Conservation (phyloP, 2,888 invertebrate genomes). For the Drosophila infuscata region DNA sequence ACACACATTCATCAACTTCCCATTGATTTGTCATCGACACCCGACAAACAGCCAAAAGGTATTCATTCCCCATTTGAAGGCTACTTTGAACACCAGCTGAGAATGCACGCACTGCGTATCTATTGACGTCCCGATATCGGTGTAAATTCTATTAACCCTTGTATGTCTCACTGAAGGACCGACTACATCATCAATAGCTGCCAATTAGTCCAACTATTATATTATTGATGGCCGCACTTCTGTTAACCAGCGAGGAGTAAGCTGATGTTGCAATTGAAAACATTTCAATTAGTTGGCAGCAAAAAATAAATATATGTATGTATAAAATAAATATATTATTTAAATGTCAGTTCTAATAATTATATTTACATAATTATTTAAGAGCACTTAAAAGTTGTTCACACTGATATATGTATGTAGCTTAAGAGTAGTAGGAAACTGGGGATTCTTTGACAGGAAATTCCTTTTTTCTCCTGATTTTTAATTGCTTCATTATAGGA, state of each 20-base stretch:
- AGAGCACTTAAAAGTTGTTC: neutral
- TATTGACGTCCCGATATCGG: neutral
- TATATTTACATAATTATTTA: neutral
- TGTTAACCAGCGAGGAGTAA: neutral
- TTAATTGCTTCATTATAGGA: too few relatives aligned
- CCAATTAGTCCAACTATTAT: constrained; percentile 14
- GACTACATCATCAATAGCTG: constrained; percentile 16
- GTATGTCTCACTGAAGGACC: neutral
- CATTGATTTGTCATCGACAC: constrained; percentile 66
- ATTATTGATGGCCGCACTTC: constrained; percentile 5
- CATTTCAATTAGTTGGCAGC: constrained; percentile 14
- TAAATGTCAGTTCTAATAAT: too few relatives aligned
- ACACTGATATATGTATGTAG: too few relatives aligned
- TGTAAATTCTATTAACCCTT: constrained; percentile 1
- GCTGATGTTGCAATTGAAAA: constrained; percentile 27
- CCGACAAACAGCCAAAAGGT: constrained; percentile 31
- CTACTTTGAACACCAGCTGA: constrained; percentile 2
- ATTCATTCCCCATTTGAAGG: constrained; percentile 10
- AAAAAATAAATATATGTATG: neutral
- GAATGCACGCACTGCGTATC: neutral
- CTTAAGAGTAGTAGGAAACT: too few relatives aligned
- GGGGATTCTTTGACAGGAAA: too few relatives aligned
- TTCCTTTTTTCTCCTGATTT: too few relatives aligned
- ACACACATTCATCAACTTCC: constrained; percentile 58
- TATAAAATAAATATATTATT: neutral